A percentile compares a stretch with the other conserved stretches of the same genome.
Conservation (phyloP, 92 coral and sea anemone species). For the Parazoanthus darwini region DNA sequence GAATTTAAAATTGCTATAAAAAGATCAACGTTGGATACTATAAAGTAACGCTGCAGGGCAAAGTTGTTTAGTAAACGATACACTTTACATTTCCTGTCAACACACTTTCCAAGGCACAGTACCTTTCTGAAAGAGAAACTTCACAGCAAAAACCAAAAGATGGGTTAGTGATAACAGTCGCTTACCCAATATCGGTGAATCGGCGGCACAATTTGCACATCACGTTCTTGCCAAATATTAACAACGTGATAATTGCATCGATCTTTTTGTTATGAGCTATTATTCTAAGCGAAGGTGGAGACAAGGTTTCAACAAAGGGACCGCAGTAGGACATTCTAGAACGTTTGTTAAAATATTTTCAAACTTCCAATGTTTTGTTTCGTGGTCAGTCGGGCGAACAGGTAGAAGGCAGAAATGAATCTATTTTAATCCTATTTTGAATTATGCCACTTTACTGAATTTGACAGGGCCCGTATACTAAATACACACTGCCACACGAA, state of each 20-base stretch:
- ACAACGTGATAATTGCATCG: background rate
- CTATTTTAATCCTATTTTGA: background rate
- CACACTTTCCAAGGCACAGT: background rate
- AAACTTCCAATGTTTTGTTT: conserved; percentile 13
- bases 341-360: background rate
- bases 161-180: conserved; percentile 1
- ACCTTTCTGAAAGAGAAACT: background rate
- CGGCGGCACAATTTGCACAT: conserved; percentile 19
- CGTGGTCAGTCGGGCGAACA: background rate
- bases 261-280: background rate
- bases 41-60: conserved; percentile 22
- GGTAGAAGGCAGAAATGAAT: background rate
- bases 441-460: too few species aligned
- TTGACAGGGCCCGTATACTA: background rate
- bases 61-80: conserved; percentile 16
- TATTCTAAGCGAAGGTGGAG: background rate
- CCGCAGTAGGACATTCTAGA: conserved; percentile 29
- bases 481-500: background rate
- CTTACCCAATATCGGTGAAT: conserved; percentile 11
- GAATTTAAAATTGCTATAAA: conserved; percentile 3
- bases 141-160: conserved; percentile 18
- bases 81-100: conserved; percentile 11
- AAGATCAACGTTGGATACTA: background rate
- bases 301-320: background rate
- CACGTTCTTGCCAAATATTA: background rate